Conservation (phyloP, 2,797 vertebrate species). For the Falco concolor region DNA sequence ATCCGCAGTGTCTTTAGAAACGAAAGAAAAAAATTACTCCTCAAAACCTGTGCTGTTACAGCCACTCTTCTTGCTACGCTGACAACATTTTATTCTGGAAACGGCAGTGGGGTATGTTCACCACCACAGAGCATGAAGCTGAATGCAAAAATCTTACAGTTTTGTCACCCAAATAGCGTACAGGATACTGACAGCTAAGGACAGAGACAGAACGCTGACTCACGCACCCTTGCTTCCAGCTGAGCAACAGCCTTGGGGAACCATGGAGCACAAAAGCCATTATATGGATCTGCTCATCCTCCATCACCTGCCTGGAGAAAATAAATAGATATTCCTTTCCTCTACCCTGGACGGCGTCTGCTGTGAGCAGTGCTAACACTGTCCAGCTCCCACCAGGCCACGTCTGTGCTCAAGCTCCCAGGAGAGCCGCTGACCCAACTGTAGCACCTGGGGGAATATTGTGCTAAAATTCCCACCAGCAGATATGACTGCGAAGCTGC, state of each 20-base stretch:
- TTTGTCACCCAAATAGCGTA: not conserved
- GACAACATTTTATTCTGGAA: not conserved
- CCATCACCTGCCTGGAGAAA: not conserved
- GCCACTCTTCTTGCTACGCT: not conserved
- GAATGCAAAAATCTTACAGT: not conserved
- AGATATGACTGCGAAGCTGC: not conserved
- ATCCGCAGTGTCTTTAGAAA: not conserved
- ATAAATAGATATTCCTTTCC: not conserved
- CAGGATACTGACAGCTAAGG: not conserved
- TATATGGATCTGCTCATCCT: not conserved
- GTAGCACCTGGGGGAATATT: not conserved
- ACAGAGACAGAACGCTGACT: not conserved
- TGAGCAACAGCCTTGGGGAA: not conserved
- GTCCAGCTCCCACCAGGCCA: not conserved
- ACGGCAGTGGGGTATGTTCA: not conserved
- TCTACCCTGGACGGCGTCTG: not conserved
- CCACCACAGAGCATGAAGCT: not conserved
- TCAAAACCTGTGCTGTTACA: not conserved
- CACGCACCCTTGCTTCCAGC: not conserved
- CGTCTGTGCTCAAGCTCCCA: fast-evolving
- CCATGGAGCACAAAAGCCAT: not conserved
- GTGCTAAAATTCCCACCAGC: not conserved
- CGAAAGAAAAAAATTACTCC: not conserved
- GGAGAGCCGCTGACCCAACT: not conserved
- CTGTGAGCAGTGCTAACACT: not conserved